Evolutionary conservation across 1,140 invertebrate genomes (phyloP).

Genomic region (Apis cerana): DNA sequence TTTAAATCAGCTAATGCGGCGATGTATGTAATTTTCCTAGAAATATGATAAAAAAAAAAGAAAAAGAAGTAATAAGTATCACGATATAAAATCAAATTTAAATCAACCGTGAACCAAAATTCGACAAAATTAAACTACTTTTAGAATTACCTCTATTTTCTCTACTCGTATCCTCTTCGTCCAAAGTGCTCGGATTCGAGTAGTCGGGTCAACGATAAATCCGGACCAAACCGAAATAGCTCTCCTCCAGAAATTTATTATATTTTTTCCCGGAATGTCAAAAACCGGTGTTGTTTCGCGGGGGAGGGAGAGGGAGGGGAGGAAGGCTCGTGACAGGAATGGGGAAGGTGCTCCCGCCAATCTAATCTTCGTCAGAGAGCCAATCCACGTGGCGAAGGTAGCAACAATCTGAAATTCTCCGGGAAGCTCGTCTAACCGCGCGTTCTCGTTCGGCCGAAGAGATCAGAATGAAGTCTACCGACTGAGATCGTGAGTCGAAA

Average conservation of each 20-base stretch:
- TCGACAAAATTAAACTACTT: too few species aligned
- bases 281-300: neutral
- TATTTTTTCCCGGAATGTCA: neutral
- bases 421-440: neutral
- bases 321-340: neutral
- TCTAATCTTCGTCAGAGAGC: slow-evolving; percentile 32
- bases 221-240: neutral
- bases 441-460: slow-evolving; percentile 9
- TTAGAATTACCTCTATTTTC: too few species aligned
- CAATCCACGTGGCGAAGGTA: neutral
- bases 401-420: neutral
- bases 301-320: neutral
- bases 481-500: slow-evolving; percentile 3
- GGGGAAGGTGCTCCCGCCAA: neutral
- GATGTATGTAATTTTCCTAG: too few species aligned
- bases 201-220: neutral
- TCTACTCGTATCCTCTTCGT: too few species aligned
- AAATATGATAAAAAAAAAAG: too few species aligned
- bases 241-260: neutral
- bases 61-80: too few species aligned
- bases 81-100: too few species aligned
- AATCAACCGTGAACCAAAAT: too few species aligned
- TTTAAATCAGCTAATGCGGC: too few species aligned
- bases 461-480: neutral
- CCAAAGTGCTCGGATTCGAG: neutral